Evolutionary conservation across 2,797 vertebrate genomes (phyloP).

Genomic region (Phyllotis vaccarum): DNA sequence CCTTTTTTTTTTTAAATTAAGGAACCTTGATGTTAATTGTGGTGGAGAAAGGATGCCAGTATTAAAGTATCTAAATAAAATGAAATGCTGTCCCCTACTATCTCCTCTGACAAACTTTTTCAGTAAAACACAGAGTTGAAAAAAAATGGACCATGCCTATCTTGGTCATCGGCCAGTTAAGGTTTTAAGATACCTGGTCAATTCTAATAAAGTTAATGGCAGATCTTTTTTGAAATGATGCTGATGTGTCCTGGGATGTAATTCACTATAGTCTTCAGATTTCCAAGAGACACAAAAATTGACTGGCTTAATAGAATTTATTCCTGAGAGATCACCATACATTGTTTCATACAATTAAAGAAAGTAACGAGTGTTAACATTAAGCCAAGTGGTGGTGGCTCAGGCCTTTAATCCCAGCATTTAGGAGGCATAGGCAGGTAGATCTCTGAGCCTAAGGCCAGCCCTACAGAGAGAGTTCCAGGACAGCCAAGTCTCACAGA

Average conservation of each 20-base stretch:
- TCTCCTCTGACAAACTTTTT: conserved; percentile 36
- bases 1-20: background rate
- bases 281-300: conserved; percentile 56
- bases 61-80: background rate
- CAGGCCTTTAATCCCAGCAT: background rate
- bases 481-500: background rate
- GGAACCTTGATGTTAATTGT: conserved; percentile 16
- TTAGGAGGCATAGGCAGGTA: background rate
- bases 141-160: background rate
- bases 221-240: background rate
- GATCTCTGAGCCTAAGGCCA: background rate
- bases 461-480: background rate
- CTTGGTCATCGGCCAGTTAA: conserved; percentile 18
- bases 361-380: conserved; percentile 34
- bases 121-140: conserved; percentile 3
- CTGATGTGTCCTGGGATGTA: conserved; percentile 17
- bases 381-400: background rate
- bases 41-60: background rate
- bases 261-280: background rate
- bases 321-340: background rate
- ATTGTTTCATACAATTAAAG: conserved; percentile 45
- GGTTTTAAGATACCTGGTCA: conserved; percentile 39
- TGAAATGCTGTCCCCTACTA: background rate
- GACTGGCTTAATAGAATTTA: conserved; percentile 41
- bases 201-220: conserved; percentile 57